phyloP scores from a whole-genome alignment of 2,888 invertebrate genomes.

The Zaprionus lineosus region DNA sequence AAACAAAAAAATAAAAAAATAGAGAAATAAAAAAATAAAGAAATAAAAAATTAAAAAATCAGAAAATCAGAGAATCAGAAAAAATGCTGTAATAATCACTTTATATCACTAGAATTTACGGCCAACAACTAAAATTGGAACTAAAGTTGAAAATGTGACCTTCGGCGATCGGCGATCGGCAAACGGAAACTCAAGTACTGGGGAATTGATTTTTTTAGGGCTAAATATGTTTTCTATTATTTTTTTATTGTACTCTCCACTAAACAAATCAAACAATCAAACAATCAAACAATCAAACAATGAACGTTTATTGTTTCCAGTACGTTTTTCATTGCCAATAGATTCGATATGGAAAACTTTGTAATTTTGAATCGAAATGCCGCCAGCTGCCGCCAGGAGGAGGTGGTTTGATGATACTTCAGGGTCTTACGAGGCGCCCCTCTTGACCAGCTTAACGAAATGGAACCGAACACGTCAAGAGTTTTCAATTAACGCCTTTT shows the following conservation, averaged over 20 bases:
- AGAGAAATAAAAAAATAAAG: slow-evolving; percentile 24
- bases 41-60: slow-evolving; percentile 10
- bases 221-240: slow-evolving; percentile 66
- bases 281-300: slow-evolving; percentile 70
- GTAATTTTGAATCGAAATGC: slow-evolving; percentile 3
- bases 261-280: slow-evolving; percentile 67
- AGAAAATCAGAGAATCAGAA: slow-evolving; percentile 12
- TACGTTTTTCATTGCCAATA: slow-evolving; percentile 71
- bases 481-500: slow-evolving; percentile 62
- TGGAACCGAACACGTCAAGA: slow-evolving; percentile 32
- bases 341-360: slow-evolving; percentile 45
- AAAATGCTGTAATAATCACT: slow-evolving; percentile 31
- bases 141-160: slow-evolving; percentile 60
- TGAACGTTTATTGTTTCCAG: slow-evolving; percentile 67
- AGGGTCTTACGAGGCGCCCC: background rate
- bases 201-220: slow-evolving; percentile 64
- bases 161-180: slow-evolving; percentile 45
- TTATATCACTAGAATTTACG: slow-evolving; percentile 48
- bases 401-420: too few relatives aligned
- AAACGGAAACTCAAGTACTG: slow-evolving; percentile 27
- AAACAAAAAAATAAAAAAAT: slow-evolving; percentile 23
- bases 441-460: slow-evolving; percentile 11
- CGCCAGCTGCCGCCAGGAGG: background rate
- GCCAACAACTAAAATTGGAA: too few relatives aligned
- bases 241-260: slow-evolving; percentile 57